Percentiles rank a stretch among this genome's conserved stretches.
These are phyloP conservation scores for Drosophila fungiperda DNA, from an alignment of 2,888 invertebrate genomes.

Conservation along the genomic window DNA sequence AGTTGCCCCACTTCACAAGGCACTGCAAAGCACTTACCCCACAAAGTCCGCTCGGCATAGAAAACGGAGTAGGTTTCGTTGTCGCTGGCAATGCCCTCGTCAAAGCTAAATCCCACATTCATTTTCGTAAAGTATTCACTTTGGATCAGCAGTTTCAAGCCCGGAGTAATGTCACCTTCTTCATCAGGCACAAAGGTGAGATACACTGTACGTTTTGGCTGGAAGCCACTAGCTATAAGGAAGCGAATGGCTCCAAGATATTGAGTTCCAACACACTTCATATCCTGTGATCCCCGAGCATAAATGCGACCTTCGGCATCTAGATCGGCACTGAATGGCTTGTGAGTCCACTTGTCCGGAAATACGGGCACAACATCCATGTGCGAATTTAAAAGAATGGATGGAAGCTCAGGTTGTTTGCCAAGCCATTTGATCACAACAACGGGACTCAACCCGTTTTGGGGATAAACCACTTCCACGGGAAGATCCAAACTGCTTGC, in stretches of 20 bases:
- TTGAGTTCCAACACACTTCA: conserved; percentile 93
- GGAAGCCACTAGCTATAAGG: conserved; percentile 86
- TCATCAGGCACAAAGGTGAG: conserved; percentile 89
- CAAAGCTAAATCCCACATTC: conserved; percentile 91
- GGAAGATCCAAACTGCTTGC: conserved; percentile 89
- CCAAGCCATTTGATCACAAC: conserved; percentile 93
- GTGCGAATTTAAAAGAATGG: conserved; percentile 93
- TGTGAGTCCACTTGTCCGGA: conserved; percentile 93
- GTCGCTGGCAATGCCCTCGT: conserved; percentile 91
- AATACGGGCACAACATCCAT: conserved; percentile 99
- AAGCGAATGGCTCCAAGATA: conserved; percentile 90
- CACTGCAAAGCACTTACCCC: conserved; percentile 87
- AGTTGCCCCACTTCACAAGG: too few species aligned
- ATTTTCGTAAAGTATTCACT: conserved; percentile 88
- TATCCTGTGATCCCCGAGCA: conserved; percentile 94
- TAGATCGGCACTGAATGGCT: conserved; percentile 94
- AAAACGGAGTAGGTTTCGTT: conserved; percentile 88
- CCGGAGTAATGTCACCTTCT: conserved; percentile 88
- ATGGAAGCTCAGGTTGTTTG: conserved; percentile 88
- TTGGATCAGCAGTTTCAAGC: conserved; percentile 89
- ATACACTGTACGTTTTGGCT: conserved; percentile 88
- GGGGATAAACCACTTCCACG: conserved; percentile 86
- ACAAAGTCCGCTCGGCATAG: conserved; percentile 89
- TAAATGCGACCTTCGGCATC: conserved; percentile 94
- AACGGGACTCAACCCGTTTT: conserved; percentile 88